A percentile compares a stretch with the other conserved stretches of the same genome.
Evolutionary conservation across 2,797 vertebrate genomes (phyloP).

Genomic region (Triplophysa yarkandensis): DNA sequence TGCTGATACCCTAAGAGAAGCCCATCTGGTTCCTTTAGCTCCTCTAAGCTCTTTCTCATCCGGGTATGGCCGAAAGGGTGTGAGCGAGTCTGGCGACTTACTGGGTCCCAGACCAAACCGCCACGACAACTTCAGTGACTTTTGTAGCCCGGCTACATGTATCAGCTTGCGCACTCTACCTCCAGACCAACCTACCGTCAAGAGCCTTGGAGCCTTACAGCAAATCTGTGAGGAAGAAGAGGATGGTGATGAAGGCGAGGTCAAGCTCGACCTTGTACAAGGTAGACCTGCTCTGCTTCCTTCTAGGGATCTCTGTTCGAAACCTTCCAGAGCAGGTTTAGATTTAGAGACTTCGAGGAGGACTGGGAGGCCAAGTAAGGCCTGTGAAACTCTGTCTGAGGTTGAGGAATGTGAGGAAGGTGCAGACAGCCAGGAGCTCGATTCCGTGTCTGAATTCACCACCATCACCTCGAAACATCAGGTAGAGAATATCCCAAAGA

Average conservation of each 20-base stretch:
- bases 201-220: conserved; percentile 78
- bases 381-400: conserved; percentile 25
- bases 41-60: conserved; percentile 52
- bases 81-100: conserved; percentile 73
- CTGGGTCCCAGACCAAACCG: conserved; percentile 62
- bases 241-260: conserved; percentile 64
- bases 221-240: conserved; percentile 83
- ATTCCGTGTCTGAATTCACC: background rate
- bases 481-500: conserved; percentile 34
- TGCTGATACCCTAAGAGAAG: conserved; percentile 53
- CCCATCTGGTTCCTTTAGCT: conserved; percentile 54
- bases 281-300: background rate
- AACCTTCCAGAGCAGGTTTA: conserved; percentile 13
- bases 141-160: conserved; percentile 63
- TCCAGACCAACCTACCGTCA: conserved; percentile 71
- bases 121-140: conserved; percentile 62
- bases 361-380: conserved; percentile 10
- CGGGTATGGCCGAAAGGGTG: conserved; percentile 62
- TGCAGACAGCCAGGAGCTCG: conserved; percentile 17
- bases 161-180: conserved; percentile 68
- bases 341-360: conserved; percentile 7
- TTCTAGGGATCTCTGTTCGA: background rate
- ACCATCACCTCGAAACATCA: conserved; percentile 26
- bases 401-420: conserved; percentile 42
- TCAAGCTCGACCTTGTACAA: background rate